These are phyloP conservation scores for Meteorus cinctellus DNA, from an alignment of 2,888 invertebrate genomes.

Conservation along the genomic window DNA sequence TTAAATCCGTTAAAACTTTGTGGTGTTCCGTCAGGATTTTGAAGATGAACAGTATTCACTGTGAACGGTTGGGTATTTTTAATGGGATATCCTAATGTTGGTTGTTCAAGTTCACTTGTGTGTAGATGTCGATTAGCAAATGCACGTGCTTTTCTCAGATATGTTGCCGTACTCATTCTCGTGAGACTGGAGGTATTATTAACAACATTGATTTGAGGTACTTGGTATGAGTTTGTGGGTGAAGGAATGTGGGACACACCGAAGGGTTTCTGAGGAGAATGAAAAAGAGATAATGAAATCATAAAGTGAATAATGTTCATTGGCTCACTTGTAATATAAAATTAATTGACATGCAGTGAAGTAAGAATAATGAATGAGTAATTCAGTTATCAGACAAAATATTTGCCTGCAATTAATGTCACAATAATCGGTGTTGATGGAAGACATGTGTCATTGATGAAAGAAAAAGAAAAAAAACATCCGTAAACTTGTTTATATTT, in stretches of 20 bases:
- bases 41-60: conserved; percentile 60
- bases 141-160: conserved; percentile 39
- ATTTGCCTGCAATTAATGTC: conserved; percentile 32
- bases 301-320: neutral
- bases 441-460: conserved; percentile 18
- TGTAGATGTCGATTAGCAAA: conserved; percentile 35
- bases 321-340: neutral
- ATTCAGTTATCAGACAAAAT: conserved; percentile 25
- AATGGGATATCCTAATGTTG: conserved; percentile 46
- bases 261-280: neutral
- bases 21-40: conserved; percentile 58
- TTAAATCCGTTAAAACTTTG: conserved; percentile 51
- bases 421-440: neutral
- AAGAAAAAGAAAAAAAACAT: neutral
- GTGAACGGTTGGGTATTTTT: conserved; percentile 49
- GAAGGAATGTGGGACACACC: conserved; percentile 5
- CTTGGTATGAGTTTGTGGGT: neutral
- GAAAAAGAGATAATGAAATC: neutral
- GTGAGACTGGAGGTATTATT: neutral
- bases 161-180: conserved; percentile 46
- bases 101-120: conserved; percentile 44
- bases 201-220: neutral
- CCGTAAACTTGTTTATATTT: neutral
- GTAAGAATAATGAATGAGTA: conserved; percentile 18
- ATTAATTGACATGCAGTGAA: conserved; percentile 24